Evolutionary conservation across 2,113 vertebrate genomes (phyloP), one percentile per base, ranked within the genome.

Genomic region (Eretmochelys imbricata): DNA sequence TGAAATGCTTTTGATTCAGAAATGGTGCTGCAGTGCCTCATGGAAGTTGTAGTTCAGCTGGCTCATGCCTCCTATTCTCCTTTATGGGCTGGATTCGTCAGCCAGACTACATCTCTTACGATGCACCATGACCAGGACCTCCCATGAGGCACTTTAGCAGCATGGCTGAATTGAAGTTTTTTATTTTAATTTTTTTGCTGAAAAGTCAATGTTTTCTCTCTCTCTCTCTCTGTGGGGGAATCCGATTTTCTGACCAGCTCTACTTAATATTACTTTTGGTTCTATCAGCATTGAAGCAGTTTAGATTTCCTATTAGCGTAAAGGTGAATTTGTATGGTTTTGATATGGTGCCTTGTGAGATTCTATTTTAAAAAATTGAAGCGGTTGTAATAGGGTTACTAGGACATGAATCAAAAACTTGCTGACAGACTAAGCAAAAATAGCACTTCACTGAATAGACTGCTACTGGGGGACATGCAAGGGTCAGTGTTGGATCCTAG

Each of bases 1-100:
- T 19, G 29, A 57, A 88, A 69, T 0, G 0, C 80, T 91, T 89
- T 24, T 35, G 0, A 78, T 78, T 78, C 25, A 27, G 75, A 48
- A 78, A 46, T 8, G 12, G 25, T 48, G 42, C 25, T 13, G 2
- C 24, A 29, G 75, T 46, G 24, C 25, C 42, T 27, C 75, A 27
- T 48, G 25, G 24, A 42, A 78, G 10, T 48, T 48, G 75, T 78
- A 48, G 42, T 29, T 78, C 24, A 29, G 42, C 6, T 78, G 38
- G 24, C 46, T 46, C 42, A 27, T 29, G 42, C 42, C 19, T 46
- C 42, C 38, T 10, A 48, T 78, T 78, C 6, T 46, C 10, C 10
- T 27, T 78, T 27, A 48, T 48, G 24, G 25, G 42, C 42, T 78
- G 42, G 75, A 25, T 46, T 78, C 38, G 27, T 12, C 25, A 48